Evolutionary conservation across 2,888 invertebrate genomes (phyloP).

Genomic region (Morpho deidamia): DNA sequence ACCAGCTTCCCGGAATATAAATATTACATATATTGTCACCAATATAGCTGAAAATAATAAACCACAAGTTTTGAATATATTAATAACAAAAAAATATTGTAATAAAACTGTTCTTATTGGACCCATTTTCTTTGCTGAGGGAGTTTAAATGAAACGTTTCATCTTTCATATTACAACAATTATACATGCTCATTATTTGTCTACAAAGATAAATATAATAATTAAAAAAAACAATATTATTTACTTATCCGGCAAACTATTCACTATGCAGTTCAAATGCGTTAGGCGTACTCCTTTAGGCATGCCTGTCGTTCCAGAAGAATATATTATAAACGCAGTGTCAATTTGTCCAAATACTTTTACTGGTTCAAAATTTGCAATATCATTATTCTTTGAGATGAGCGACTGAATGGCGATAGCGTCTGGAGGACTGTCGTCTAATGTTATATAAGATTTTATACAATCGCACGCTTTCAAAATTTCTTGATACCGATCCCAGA

Average conservation of each 20-base stretch:
- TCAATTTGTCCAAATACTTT: slow-evolving; percentile 60
- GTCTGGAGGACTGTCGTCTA: slow-evolving; percentile 37
- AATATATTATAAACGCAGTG: slow-evolving; percentile 74
- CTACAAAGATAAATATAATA: not conserved
- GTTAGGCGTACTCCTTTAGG: slow-evolving; percentile 83
- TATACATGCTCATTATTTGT: too few species aligned
- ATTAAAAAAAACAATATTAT: slow-evolving; percentile 23
- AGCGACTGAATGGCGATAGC: slow-evolving; percentile 37
- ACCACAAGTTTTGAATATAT: too few species aligned
- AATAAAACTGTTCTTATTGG: too few species aligned
- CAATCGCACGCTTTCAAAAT: slow-evolving; percentile 39
- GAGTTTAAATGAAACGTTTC: too few species aligned
- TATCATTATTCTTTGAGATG: slow-evolving; percentile 35
- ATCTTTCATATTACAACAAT: too few species aligned
- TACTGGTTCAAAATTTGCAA: slow-evolving; percentile 53
- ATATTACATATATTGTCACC: slow-evolving; percentile 40
- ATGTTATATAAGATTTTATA: slow-evolving; percentile 40
- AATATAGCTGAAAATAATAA: slow-evolving; percentile 37
- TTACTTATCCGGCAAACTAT: slow-evolving; percentile 45
- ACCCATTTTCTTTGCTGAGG: too few species aligned
- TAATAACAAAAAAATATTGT: too few species aligned
- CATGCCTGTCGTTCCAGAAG: slow-evolving; percentile 84
- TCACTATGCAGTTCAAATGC: slow-evolving; percentile 74
- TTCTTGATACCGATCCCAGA: slow-evolving; percentile 57
- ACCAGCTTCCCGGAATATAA: slow-evolving; percentile 53